Conservation (phyloP, 35 echinoderm and acorn worm species). For the Diadema setosum region DNA sequence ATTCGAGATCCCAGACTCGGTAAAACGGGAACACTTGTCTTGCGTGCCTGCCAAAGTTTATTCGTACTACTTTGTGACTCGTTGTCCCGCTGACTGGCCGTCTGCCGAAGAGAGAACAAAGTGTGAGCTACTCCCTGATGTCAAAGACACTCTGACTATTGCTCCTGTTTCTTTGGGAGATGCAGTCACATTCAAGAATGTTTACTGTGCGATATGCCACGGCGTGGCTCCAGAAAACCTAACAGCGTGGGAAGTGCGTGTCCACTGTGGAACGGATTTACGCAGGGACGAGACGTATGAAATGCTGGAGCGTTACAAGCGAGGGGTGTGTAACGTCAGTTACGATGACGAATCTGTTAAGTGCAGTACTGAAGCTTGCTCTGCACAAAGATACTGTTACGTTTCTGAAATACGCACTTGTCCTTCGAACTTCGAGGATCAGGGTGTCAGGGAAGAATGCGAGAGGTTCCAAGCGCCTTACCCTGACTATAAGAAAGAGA, state of each 20-base stretch:
- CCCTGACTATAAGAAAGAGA: background rate
- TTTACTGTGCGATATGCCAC: slow-evolving; percentile 68
- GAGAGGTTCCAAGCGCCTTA: background rate
- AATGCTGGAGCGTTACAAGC: background rate
- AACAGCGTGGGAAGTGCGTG: slow-evolving; percentile 14
- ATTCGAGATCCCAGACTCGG: background rate
- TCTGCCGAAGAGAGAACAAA: background rate
- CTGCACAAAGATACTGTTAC: background rate
- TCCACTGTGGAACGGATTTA: background rate
- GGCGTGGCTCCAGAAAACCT: background rate
- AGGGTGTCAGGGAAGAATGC: background rate
- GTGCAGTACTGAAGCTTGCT: no score
- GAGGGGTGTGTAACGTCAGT: background rate
- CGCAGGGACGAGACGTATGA: background rate
- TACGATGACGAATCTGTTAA: no score
- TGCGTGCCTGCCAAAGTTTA: background rate
- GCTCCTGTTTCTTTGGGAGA: slow-evolving; percentile 14
- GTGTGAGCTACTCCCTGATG: background rate
- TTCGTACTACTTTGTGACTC: background rate
- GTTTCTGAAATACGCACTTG: background rate
- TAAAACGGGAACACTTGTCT: background rate
- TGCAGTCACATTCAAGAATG: slow-evolving; percentile 16
- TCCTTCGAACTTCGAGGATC: background rate
- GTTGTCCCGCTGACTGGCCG: background rate
- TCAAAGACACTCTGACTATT: background rate